Conservation (phyloP, 2,113 vertebrate genomes). For the Pachypanchax playfairii region DNA sequence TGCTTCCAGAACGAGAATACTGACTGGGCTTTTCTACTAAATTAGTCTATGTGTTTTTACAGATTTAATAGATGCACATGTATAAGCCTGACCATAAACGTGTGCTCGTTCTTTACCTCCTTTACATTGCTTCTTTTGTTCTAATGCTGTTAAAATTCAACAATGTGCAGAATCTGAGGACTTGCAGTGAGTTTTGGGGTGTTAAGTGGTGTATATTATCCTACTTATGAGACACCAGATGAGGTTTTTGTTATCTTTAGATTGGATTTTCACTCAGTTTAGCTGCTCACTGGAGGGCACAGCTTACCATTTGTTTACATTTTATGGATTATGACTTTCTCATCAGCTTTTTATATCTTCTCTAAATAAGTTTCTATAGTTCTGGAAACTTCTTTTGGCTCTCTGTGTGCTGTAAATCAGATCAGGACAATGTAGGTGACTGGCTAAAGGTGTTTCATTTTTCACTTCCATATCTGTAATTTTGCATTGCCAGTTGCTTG, state of each 20-base stretch:
- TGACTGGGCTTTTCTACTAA: constrained; percentile 21
- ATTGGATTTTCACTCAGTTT: constrained; percentile 44
- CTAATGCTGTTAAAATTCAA: constrained; percentile 11
- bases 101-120: not conserved
- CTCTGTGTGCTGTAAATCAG: not conserved
- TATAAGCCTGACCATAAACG: constrained; percentile 7
- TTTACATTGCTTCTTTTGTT: constrained; percentile 13
- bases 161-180: constrained; percentile 21
- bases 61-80: not conserved
- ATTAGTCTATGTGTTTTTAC: constrained; percentile 14
- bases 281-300: constrained; percentile 35
- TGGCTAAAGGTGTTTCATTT: constrained; percentile 9
- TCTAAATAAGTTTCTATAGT: constrained; percentile 37
- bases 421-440: not conserved
- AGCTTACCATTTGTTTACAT: constrained; percentile 44
- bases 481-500: not conserved
- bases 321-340: constrained; percentile 43
- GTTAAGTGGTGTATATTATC: constrained; percentile 34
- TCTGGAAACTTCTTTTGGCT: constrained; percentile 4
- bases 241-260: constrained; percentile 42
- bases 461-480: not conserved
- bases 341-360: constrained; percentile 20
- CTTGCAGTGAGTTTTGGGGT: constrained; percentile 14
- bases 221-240: constrained; percentile 27
- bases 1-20: constrained; percentile 2